Evolutionary conservation across 2,888 invertebrate species (phyloP), one percentile per base, ranked within the genome.

Genomic region (Epistrophe grossulariae): DNA sequence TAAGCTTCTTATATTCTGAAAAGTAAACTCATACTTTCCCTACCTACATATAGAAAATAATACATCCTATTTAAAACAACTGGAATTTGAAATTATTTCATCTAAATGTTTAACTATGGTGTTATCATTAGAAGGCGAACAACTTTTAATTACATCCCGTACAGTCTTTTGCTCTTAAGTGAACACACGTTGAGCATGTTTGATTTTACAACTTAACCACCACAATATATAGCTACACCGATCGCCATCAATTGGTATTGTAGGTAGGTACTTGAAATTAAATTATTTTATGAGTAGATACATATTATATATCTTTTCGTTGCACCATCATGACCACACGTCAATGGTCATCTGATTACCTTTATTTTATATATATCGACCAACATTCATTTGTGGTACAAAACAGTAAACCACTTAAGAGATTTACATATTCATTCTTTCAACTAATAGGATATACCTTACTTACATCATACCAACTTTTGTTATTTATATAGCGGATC

Each of bases 91-190:
- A 50, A 68, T 50, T 38, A 50, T 68, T 68, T 50, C 38, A 70
- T 55, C 40, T 70, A n/a, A 70, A 68, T 38, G 52, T 70, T 70
- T 40, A 15, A 52, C 55, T 28, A 17, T 35, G 38, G 70, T 59
- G 68, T 80, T 74, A 81, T 76, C 81, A 81, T 76, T 81, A 70
- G 81, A 76, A 81, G 81, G 81, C 70, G 17, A 81, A 81, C 81
- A 45, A 62, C 74, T 76, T 76, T 81, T 76, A 70, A 76, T 76
- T 81, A 76, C 81, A 81, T 76, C 81, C 80, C 74, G 74, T 50
- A 81, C 81, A 81, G 62, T 71, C 64, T 81, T 81, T 81, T 81
- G 81, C 81, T 81, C 81, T 81, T 81, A 81, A 76, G 38, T 31
- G 55, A 70, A 76, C 81, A 81, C 17, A 62, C 17, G 28, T 31